These are phyloP conservation scores for Virgularia gustaviana DNA, from an alignment of 92 coral and sea anemone species.

Conservation along the genomic window DNA sequence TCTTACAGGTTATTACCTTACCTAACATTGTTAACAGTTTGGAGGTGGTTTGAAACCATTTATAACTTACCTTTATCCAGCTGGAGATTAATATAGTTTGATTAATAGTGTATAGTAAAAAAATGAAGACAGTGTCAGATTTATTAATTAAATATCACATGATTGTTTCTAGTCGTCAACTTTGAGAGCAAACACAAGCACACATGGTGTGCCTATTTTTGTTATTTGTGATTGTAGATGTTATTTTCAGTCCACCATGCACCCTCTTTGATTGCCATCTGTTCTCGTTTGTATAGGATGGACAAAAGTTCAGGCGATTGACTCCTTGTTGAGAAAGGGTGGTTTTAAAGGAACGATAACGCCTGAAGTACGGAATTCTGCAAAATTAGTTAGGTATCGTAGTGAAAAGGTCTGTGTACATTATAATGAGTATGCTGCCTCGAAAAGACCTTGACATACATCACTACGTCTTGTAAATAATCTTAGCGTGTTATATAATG, in stretches of 20 bases:
- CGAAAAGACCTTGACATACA: slow-evolving; percentile 52
- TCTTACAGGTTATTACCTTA: too few relatives aligned
- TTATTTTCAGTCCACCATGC: too few relatives aligned
- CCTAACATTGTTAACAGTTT: too few relatives aligned
- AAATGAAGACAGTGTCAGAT: too few relatives aligned
- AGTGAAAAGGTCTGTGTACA: slow-evolving; percentile 96
- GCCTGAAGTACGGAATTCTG: slow-evolving; percentile 80
- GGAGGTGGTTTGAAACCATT: too few relatives aligned
- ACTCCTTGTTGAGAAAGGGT: slow-evolving; percentile 84
- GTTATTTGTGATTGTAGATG: background rate
- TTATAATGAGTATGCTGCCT: slow-evolving; percentile 84
- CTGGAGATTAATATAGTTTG: too few relatives aligned
- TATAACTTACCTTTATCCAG: too few relatives aligned
- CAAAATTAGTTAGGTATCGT: slow-evolving; percentile 92
- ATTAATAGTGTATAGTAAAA: too few relatives aligned
- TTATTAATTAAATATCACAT: too few relatives aligned
- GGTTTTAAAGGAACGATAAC: slow-evolving; percentile 89
- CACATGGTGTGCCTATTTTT: background rate
- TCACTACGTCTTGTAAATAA: background rate
- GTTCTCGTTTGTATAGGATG: slow-evolving; percentile 60
- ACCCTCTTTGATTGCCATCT: background rate
- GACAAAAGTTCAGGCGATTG: slow-evolving; percentile 94
- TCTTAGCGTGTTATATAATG: slow-evolving; percentile 5
- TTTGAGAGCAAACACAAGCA: background rate
- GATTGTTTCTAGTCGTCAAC: background rate